Evolutionary conservation across 2,113 vertebrate species (phyloP), one percentile per base, ranked within the genome.

Genomic region (Corythaixoides concolor): DNA sequence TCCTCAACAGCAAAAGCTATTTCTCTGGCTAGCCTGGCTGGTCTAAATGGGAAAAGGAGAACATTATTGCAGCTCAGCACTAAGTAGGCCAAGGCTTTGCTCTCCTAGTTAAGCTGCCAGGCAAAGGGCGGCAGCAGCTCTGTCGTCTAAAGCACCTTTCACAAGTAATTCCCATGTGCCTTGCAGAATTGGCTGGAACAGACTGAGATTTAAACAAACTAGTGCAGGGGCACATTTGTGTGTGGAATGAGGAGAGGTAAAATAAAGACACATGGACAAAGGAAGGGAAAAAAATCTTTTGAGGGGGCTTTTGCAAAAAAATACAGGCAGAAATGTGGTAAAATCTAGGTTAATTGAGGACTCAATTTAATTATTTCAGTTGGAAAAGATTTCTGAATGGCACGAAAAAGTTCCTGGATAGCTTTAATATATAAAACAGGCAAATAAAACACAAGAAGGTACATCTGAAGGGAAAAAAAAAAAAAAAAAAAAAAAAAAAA

Each of bases 81-180:
- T 41, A 93, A 91, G 79, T 74, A 77, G 72, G 72, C 74, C 64
- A 89, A 80, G 68, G 43, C 73, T 92, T 21, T 85, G 56, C 59
- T 75, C 37, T 90, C 60, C 56, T 77, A 52, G 28, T 55, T 74
- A 60, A 78, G 59, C 75, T 83, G 55, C n/a, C 4, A 72, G 56
- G 67, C 41, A 85, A 90, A 94, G 52, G 73, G 80, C 86, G 30
- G 72, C 50, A 74, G 91, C 72, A 70, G 55, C 86, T 96, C 88
- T 72, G 50, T 33, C 6, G 2, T 19, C 15, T 85, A 5, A 15
- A 79, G 62, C 37, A 55, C 49, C 70, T 53, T 69, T 73, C 75
- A 73, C 22, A 52, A 93, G 52, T 79, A 92, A 92, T 60, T 83
- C 24, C 68, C 15, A 0, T 1, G 6, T 32, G 74, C 50, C 60